Conservation (phyloP, 1,140 invertebrate genomes). For the Atta colombica region DNA sequence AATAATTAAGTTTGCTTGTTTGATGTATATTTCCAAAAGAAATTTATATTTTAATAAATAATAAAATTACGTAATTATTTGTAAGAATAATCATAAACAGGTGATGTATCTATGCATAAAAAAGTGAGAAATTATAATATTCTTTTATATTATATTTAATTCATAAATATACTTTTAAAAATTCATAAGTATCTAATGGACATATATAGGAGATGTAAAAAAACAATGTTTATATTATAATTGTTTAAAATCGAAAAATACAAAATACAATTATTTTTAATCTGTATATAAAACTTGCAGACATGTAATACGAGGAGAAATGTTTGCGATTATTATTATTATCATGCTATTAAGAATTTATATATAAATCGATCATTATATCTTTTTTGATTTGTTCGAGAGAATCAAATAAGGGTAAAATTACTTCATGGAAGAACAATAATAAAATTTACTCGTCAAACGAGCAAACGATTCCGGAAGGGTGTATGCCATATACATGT, state of each 20-base stretch:
- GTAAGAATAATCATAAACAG: background rate
- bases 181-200: background rate
- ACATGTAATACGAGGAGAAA: background rate
- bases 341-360: background rate
- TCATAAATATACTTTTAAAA: background rate
- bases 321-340: background rate
- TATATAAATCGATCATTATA: background rate
- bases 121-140: background rate
- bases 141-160: background rate
- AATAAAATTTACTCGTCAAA: constrained; percentile 48
- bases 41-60: background rate
- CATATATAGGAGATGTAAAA: background rate
- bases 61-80: background rate
- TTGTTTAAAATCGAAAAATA: background rate
- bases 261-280: background rate
- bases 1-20: background rate
- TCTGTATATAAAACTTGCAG: background rate
- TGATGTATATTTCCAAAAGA: background rate
- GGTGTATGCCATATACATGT: background rate
- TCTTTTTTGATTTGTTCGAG: background rate
- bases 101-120: background rate
- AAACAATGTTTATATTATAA: background rate
- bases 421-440: constrained; percentile 34
- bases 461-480: constrained; percentile 40
- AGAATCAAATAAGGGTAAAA: background rate